Evolutionary conservation across 2,888 invertebrate species (phyloP).

Genomic region (Drosophila recens): DNA sequence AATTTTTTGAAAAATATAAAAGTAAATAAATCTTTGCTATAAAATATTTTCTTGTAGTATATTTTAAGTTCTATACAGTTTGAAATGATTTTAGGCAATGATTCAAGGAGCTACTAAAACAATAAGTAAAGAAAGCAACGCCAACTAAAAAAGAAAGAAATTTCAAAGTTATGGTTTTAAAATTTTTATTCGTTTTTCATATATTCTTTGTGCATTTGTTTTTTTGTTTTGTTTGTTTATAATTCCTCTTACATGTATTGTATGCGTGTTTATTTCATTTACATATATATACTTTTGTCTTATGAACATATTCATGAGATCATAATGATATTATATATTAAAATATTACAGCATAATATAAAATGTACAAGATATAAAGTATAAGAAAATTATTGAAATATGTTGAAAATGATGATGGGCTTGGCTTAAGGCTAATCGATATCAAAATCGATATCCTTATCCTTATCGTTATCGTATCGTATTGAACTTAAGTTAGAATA

Average conservation of each 20-base stretch:
- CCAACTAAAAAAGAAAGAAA: neutral
- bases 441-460: slow-evolving; percentile 2
- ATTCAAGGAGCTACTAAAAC: neutral
- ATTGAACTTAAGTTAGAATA: slow-evolving; percentile 34
- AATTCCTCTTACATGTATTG: slow-evolving; percentile 64
- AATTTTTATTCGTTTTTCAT: slow-evolving; percentile 52
- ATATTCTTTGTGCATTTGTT: slow-evolving; percentile 50
- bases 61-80: neutral
- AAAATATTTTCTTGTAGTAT: neutral
- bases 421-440: slow-evolving; percentile 27
- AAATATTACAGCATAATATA: slow-evolving; percentile 74
- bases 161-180: slow-evolving; percentile 20
- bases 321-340: slow-evolving; percentile 78
- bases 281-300: slow-evolving; percentile 73
- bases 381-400: slow-evolving; percentile 26
- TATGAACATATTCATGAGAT: slow-evolving; percentile 85
- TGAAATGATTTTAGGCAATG: neutral
- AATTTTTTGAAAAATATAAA: neutral
- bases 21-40: neutral
- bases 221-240: slow-evolving; percentile 31
- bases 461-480: slow-evolving; percentile 7
- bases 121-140: neutral
- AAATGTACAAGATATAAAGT: slow-evolving; percentile 68
- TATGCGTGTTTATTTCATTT: slow-evolving; percentile 67
- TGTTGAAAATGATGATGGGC: slow-evolving; percentile 34